Percentiles rank a stretch among this genome's conserved stretches.
phyloP scores from a whole-genome alignment of 2,113 vertebrate genomes.

The Osmerus mordax region DNA sequence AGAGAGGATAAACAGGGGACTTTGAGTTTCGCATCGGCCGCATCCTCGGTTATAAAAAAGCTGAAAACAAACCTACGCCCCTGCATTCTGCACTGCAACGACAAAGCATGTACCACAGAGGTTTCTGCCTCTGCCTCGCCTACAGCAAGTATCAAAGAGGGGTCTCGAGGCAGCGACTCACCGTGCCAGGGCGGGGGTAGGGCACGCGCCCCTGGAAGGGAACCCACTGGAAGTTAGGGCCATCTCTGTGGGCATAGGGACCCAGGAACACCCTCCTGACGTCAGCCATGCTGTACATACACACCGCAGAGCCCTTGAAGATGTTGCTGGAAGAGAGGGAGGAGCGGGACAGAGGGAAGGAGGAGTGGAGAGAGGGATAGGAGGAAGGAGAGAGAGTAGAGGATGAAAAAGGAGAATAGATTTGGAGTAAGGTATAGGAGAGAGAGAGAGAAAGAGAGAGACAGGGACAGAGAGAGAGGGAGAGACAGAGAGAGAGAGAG shows the following conservation, averaged over 20 bases:
- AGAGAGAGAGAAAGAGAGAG: conserved; percentile 2
- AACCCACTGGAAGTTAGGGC: conserved; percentile 96
- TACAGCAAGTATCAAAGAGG: too few species aligned
- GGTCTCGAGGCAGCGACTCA: conserved; percentile 63
- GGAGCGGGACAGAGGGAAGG: background rate
- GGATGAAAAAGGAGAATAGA: background rate
- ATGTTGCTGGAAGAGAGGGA: conserved; percentile 80
- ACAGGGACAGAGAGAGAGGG: background rate
- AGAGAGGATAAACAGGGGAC: too few species aligned
- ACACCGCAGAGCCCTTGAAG: conserved; percentile 95
- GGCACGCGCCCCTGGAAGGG: conserved; percentile 94
- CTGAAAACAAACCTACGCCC: too few species aligned
- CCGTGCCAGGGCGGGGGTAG: conserved; percentile 94
- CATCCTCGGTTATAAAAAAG: background rate
- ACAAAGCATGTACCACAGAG: too few species aligned
- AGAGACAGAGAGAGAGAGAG: conserved; percentile 9
- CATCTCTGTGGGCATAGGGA: conserved; percentile 93
- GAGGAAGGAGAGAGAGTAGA: background rate
- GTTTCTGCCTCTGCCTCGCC: too few species aligned
- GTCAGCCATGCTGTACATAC: conserved; percentile 96
- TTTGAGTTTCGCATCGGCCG: background rate
- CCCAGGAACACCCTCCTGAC: conserved; percentile 94
- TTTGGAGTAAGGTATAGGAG: background rate
- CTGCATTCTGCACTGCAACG: too few species aligned
- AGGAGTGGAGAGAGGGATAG: background rate